Base-by-base conservation (phyloP, 1,140 invertebrate species). In the Pararge aegeria region DNA sequence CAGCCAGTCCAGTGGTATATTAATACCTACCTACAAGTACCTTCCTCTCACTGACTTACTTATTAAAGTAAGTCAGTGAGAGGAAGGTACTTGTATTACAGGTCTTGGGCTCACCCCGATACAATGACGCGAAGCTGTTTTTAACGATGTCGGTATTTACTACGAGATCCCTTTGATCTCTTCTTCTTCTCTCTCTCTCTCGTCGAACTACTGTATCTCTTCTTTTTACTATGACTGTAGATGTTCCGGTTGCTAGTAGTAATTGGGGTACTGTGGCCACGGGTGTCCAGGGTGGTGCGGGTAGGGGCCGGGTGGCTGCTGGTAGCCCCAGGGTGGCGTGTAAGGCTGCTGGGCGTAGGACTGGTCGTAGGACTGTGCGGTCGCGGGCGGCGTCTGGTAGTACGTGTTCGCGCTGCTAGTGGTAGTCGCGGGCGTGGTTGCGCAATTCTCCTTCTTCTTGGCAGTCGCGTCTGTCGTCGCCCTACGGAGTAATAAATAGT, bases 201-300 rank as follows among this genome's bases (percentile, higher is more conserved):
- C n/a, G n/a, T n/a, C n/a, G n/a, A n/a, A n/a, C n/a, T n/a, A n/a
- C n/a, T 24, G 24, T 24, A 24, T 24, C 7, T 24, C 7, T 24
- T 24, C 7, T 24, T 24, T 24, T 24, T 24, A 24, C 2, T 24
- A 24, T 24, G 7, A 2, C 0, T 34, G 9, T 7, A 46, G 18
- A 5, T 20, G 18, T 19, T 42, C 24, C 3, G 6, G 16, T 1
- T 18, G 57, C 64, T 79, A 88, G 64, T 87, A 87, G 63, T 89
- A 87, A 63, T 89, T 87, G 53, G 79, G 83, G 66, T 89, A 89
- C 55, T 87, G 85, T 18, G 79, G 77, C 82, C 86, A 87, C 4
- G 77, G 75, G 53, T 81, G 83, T 61, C 82, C 81, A 46, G 83
- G 86, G 53, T 81, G 83, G 62, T 83, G 82, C 49, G 83, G 86